Evolutionary conservation across 2,113 vertebrate species (phyloP).

Genomic region (Rhipidura dahli): DNA sequence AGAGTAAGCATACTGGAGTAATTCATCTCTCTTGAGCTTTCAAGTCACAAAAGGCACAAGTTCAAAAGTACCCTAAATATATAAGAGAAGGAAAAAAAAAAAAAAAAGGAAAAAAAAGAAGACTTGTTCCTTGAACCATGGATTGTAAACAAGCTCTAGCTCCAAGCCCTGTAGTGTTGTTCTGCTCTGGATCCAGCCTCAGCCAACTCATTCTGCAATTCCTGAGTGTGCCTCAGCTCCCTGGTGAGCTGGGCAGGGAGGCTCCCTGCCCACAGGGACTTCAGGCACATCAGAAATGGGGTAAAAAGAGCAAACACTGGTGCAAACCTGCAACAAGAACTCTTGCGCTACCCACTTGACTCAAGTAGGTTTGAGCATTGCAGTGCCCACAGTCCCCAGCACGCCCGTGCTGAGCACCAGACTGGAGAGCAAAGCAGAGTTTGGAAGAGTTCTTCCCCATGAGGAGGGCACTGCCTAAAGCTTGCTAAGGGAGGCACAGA

Average conservation of each 20-base stretch:
- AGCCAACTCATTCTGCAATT: not conserved
- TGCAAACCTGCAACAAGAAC: not conserved
- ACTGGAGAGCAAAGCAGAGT: not conserved
- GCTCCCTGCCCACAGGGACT: not conserved
- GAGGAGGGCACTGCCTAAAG: not conserved
- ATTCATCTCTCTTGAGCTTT: slow-evolving; percentile 25
- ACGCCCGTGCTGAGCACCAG: rapidly evolving
- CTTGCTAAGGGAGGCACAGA: rapidly evolving
- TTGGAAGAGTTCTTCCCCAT: not conserved
- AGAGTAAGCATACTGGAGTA: slow-evolving; percentile 23
- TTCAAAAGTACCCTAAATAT: not conserved
- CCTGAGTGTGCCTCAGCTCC: rapidly evolving
- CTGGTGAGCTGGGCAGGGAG: not conserved
- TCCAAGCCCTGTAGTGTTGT: not conserved
- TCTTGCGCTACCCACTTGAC: too few species aligned
- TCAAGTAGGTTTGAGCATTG: rapidly evolving
- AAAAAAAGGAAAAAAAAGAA: not conserved
- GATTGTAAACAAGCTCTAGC: not conserved
- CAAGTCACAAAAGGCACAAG: slow-evolving; percentile 8
- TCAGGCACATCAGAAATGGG: rapidly evolving
- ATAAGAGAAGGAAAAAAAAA: rapidly evolving
- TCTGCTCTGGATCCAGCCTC: not conserved
- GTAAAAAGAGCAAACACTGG: rapidly evolving
- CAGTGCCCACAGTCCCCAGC: not conserved
- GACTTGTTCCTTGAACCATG: not conserved